Percentiles rank a stretch among this genome's conserved stretches.
These are phyloP conservation scores for Chamaetylas fuelleborni DNA, from an alignment of 2,113 vertebrate species.

Conservation along the genomic window DNA sequence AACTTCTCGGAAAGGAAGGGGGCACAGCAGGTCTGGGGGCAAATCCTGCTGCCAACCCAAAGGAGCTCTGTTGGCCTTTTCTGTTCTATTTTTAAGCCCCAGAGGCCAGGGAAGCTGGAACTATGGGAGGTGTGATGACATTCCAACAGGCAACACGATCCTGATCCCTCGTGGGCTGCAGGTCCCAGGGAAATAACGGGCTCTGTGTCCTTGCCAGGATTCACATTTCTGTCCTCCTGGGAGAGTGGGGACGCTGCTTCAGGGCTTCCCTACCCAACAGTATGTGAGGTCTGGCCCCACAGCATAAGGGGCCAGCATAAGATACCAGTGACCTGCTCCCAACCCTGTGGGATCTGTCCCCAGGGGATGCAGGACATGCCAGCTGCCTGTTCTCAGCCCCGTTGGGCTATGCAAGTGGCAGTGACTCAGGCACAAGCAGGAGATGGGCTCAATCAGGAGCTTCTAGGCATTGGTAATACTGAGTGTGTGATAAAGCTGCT, in stretches of 20 bases:
- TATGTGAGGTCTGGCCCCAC: neutral
- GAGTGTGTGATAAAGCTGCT: neutral
- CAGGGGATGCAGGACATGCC: neutral
- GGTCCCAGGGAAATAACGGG: neutral
- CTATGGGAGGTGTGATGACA: neutral
- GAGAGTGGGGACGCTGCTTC: neutral
- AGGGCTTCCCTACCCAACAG: neutral
- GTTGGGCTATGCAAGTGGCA: neutral
- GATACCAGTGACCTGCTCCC: neutral
- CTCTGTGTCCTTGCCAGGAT: neutral
- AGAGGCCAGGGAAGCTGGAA: neutral
- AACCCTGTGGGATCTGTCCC: neutral
- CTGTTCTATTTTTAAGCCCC: slow-evolving; percentile 40
- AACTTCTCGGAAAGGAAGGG: neutral
- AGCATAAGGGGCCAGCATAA: no score
- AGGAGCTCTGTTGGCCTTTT: slow-evolving; percentile 16
- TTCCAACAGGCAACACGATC: neutral
- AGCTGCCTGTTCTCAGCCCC: neutral
- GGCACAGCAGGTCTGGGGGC: neutral
- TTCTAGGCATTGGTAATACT: neutral
- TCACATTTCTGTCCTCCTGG: neutral
- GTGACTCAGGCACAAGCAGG: fast-evolving
- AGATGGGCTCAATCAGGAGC: neutral
- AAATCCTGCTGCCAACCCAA: neutral
- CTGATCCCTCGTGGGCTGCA: neutral